Conservation (phyloP, 2,888 invertebrate species). For the Drosophila hawaiiensis region DNA sequence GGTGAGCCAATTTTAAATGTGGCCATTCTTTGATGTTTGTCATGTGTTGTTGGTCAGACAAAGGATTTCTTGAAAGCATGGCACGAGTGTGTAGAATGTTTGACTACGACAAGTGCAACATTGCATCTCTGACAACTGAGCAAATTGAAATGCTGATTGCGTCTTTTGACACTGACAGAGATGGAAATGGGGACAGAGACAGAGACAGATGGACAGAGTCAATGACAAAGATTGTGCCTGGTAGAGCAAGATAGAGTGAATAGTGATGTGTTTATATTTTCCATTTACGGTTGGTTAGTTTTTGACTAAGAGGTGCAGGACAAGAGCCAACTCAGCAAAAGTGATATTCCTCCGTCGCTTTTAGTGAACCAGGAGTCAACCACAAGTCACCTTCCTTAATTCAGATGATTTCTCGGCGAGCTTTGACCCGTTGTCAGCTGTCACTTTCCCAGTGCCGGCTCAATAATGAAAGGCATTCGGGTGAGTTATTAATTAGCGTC, state of each 20-base stretch:
- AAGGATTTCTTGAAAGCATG: no score
- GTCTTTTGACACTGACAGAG: background rate
- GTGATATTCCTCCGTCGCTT: background rate
- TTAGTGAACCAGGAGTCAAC: background rate
- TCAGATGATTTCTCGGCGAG: background rate
- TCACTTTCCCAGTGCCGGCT: constrained; percentile 15
- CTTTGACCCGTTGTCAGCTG: constrained; percentile 18
- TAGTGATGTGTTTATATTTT: background rate
- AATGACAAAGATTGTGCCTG: background rate
- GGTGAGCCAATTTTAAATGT: background rate
- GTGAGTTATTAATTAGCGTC: background rate
- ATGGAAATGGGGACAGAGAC: background rate
- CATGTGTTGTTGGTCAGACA: background rate
- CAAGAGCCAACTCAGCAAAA: background rate
- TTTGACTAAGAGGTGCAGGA: background rate
- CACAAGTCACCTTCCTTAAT: background rate
- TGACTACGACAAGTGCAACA: background rate
- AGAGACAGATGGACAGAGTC: no score
- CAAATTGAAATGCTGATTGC: background rate
- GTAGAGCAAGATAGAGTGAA: background rate
- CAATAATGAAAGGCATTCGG: constrained; percentile 8
- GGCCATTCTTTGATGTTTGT: background rate
- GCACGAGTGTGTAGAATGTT: background rate
- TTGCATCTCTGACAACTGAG: background rate
- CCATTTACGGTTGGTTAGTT: background rate